These are phyloP conservation scores for Microcebus lehilahytsara DNA, from an alignment of 2,113 vertebrate genomes.

Conservation along the genomic window DNA sequence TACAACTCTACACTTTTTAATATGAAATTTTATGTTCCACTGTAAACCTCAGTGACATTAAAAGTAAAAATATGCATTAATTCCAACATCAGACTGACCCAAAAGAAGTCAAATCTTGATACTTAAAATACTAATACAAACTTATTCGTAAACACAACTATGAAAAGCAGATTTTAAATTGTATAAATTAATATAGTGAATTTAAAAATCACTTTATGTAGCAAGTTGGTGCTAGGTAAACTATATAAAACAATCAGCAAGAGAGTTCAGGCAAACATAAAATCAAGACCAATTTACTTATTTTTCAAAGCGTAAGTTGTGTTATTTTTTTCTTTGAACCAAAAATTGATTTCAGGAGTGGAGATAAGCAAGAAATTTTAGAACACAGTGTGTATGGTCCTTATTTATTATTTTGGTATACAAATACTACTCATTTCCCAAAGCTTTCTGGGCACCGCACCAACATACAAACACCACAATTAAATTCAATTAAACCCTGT, in stretches of 20 bases:
- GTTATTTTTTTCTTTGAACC: neutral
- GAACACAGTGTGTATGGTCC: neutral
- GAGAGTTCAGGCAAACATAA: neutral
- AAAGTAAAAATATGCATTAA: neutral
- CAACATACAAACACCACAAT: slow-evolving; percentile 23
- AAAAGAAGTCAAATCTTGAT: neutral
- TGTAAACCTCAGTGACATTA: neutral
- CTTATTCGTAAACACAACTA: neutral
- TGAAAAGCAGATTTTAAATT: neutral
- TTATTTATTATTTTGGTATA: slow-evolving; percentile 21
- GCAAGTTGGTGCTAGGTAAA: neutral
- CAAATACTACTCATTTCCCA: slow-evolving; percentile 13
- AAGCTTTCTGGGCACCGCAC: slow-evolving; percentile 7
- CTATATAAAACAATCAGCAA: neutral
- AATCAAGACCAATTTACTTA: slow-evolving; percentile 27
- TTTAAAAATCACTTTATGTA: slow-evolving; percentile 17
- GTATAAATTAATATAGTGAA: neutral
- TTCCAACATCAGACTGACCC: neutral
- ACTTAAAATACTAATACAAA: neutral
- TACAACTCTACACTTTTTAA: neutral
- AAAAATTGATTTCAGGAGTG: neutral
- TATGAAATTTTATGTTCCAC: neutral
- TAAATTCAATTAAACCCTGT: slow-evolving; percentile 54
- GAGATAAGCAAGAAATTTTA: slow-evolving; percentile 33
- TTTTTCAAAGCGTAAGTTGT: neutral